These are phyloP conservation scores for Dysmachus trigonus DNA, from an alignment of 2,888 invertebrate species.

Conservation along the genomic window DNA sequence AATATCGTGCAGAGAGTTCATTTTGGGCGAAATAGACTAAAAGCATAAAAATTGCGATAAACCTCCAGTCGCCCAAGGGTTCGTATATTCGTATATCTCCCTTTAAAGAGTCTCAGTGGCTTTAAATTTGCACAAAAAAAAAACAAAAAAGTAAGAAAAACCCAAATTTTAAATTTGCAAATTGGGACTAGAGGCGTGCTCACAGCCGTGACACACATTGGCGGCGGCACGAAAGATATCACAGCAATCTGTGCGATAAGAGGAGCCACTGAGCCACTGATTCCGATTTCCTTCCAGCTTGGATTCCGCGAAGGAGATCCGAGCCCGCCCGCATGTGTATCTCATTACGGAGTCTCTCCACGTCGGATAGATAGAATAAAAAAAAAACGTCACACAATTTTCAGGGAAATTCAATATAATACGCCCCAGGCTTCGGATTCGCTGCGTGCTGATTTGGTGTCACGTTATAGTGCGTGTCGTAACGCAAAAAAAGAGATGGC, in stretches of 20 bases:
- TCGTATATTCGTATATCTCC: no score
- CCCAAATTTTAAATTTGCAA: not conserved
- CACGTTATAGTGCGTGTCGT: slow-evolving; percentile 18
- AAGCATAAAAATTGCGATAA: slow-evolving; percentile 5
- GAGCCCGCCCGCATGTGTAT: not conserved
- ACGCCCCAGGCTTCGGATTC: not conserved
- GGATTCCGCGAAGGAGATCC: not conserved
- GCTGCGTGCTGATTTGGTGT: slow-evolving; percentile 5
- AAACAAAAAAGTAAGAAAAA: no score
- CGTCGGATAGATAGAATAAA: not conserved
- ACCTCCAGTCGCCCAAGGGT: not conserved
- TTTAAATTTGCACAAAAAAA: not conserved
- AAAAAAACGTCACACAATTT: slow-evolving; percentile 8
- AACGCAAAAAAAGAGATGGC: not conserved
- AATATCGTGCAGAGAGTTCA: slow-evolving; percentile 5
- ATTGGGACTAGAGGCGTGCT: not conserved
- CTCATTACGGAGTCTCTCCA: not conserved
- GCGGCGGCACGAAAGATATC: not conserved
- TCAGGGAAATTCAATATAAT: slow-evolving; percentile 3
- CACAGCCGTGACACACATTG: not conserved
- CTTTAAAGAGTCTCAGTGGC: not conserved
- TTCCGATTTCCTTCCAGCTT: not conserved
- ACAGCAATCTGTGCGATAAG: not conserved
- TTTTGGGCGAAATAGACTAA: not conserved
- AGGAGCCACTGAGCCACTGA: not conserved